Evolutionary conservation across 1,140 invertebrate genomes (phyloP), one percentile per base, ranked within the genome.

Genomic region (Popillia japonica): DNA sequence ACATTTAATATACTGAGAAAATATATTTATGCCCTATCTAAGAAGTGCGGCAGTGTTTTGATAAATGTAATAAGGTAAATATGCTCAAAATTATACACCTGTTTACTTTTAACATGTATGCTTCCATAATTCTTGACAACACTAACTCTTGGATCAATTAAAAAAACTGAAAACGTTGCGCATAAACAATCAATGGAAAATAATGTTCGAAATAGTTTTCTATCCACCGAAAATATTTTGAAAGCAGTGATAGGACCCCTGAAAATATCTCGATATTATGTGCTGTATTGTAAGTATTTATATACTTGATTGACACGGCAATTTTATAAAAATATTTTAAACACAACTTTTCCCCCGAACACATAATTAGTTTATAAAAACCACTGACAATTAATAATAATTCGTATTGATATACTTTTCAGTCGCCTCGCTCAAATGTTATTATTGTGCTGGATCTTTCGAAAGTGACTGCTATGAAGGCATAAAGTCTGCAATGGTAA

Each of bases 361-460:
- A 42, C 10, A 42, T 44, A 44, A 2, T 1, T 44, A 44, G 14
- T 14, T 14, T 2, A 44, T 14, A 10, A 10, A 9, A 10, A 1
- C 0, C 42, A 44, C 0, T 44, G 9, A 44, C n/a, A 55, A 55
- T n/a, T 6, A 3, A n/a, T n/a, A n/a, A n/a, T n/a, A n/a, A n/a
- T n/a, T n/a, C n/a, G n/a, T n/a, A n/a, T n/a, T 34, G 4, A 34
- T 34, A 4, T 34, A 34, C 27, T 55, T 74, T 74, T 14, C 14
- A 77, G 75, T 11, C 17, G 34, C 7, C 8, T 48, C 75, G 3
- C 17, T 77, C 9, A 77, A 77, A 77, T 77, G 75, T 34, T 77
- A 40, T 23, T 59, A 40, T 22, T 77, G 75, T 61, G 59, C 59
- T 17, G 75, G 75, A 34, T 59, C 44, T 17, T 3, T 55, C 20